Evolutionary conservation across 2,797 vertebrate genomes (phyloP), one percentile per base, ranked within the genome.

Genomic region (Scolopax rusticola): DNA sequence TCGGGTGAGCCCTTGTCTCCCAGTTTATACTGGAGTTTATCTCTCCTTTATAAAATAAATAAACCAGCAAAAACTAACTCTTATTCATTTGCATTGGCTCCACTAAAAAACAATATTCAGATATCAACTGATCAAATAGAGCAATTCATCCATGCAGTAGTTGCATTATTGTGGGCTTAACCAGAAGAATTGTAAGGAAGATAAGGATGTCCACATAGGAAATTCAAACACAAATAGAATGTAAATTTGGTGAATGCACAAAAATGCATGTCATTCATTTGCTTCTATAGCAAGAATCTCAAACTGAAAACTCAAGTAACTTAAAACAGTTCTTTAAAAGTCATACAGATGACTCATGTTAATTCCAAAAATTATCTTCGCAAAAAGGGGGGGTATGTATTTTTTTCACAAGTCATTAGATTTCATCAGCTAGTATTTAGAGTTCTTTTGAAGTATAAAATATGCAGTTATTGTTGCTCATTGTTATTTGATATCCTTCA

Each of bases 281-380:
- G 47, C 68, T 95, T 93, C 81, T 80, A 33, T 8, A 53, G 67
- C 41, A 79, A 86, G 93, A 80, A 77, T 56, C 64, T 92, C 75
- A 82, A 97, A 91, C 86, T 89, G 70, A 95, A 59, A 75, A 96
- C 93, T 40, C 38, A 54, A 33, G 38, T 51, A 90, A 96, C 69
- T 81, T 85, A 78, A 82, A 86, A 8, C 67, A 75, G 57, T 85
- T 95, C 54, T 95, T 96, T 97, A 81, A 70, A 93, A 91, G 85
- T 78, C 81, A 69, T 33, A 73, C 9, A 21, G 61, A 75, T 94
- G 86, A 95, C 60, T 95, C 68, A 93, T 54, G 78, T 92, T 96
- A 84, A 92, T 97, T 95, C 93, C 54, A 94, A 83, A 96, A 96
- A 84, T 71, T 18, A 64, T 90, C 40, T 78, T 70, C 81, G 40